Evolutionary conservation across 53 echinoderm and acorn worm genomes (phyloP), one percentile per base, ranked within the genome.

Genomic region (Echinometra lucunter): DNA sequence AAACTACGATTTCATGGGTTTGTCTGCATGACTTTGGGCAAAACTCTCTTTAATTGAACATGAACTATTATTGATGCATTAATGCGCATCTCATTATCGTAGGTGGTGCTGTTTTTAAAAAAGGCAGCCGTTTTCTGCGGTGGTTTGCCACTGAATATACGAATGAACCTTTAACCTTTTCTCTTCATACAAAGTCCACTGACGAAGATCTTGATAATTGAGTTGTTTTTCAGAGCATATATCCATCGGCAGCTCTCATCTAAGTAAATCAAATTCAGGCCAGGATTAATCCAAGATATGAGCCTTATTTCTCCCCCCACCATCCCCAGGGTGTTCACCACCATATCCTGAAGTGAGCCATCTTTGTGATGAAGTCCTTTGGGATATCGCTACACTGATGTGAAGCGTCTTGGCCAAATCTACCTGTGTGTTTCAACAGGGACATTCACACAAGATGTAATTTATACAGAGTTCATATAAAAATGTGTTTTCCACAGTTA

Each of bases 241-340:
- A 89, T 89, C 89, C 53, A 25, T 89, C 89, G 25, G 11, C 89
- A 37, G 38, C 32, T 89, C 89, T 40, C 89, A 89, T 89, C 89
- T 37, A 89, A 60, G 89, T 89, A 89, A 89, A 89, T 89, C 89
- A 58, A 63, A 89, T 89, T 37, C 89, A 58, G 85, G 6, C 80
- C 15, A 40, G 16, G n/a, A 85, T 85, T 85, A 85, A 78, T 42
- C 42, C 85, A 45, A 8, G 23, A 49, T 45, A 49, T 30, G 85
- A 49, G 28, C 85, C n/a, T n/a, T 49, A 85, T 85, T 85, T 47
- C 85, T 85, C n/a, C 2, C 49, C n/a, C 49, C 78, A 40, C 49
- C 19, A 0, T 49, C 85, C 85, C 85, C 16, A 6, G 85, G 16
- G 85, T 3, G n/a, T 82, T 47, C 28, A 47, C 47, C 85, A 21